Evolutionary conservation across 1,140 invertebrate species (phyloP).

Genomic region (Babylonia areolata): DNA sequence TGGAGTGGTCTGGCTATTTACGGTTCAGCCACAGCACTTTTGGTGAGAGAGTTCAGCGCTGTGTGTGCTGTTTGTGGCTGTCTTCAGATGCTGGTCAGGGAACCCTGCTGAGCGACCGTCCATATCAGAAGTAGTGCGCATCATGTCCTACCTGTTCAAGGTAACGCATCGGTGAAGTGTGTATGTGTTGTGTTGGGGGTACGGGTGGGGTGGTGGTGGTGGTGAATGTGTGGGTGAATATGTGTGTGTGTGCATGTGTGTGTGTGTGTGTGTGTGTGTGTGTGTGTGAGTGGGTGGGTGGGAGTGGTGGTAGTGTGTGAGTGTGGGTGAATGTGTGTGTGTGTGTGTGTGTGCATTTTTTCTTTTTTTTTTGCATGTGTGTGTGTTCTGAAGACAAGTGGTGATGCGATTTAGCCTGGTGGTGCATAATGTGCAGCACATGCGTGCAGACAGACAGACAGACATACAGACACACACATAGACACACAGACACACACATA

Average conservation of each 20-base stretch:
- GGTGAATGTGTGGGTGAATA: not conserved
- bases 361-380: no score
- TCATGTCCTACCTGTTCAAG: conserved; percentile 84
- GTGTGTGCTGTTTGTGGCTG: not conserved
- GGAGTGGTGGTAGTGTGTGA: not conserved
- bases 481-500: no score
- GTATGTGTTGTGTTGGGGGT: not conserved
- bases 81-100: conserved; percentile 89
- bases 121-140: conserved; percentile 86
- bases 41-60: no score
- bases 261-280: conserved; percentile 6
- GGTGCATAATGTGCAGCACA: no score
- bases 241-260: conserved; percentile 3
- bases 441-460: no score
- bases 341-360: not conserved
- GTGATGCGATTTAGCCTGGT: no score
- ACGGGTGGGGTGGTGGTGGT: not conserved
- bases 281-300: not conserved
- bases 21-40: no score
- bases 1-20: no score
- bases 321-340: not conserved
- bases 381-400: no score
- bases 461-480: no score
- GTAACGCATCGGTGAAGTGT: conserved; percentile 49
- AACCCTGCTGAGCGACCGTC: conserved; percentile 88